Conservation (phyloP, 2,113 vertebrate species). For the Alethe diademata region DNA sequence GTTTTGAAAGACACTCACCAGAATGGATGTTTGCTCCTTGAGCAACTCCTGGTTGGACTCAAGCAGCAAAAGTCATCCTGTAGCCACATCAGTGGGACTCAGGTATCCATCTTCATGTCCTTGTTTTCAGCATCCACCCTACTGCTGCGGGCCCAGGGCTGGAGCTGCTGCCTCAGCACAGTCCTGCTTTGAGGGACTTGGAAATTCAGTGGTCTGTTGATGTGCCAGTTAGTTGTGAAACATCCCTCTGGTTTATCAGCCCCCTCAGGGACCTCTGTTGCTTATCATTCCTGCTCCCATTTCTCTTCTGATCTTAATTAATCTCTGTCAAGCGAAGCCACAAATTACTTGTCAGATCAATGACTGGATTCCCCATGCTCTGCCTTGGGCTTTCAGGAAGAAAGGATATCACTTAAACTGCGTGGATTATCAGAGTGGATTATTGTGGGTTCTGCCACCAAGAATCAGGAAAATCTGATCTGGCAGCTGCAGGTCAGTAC, state of each 20-base stretch:
- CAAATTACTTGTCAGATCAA: conserved; percentile 34
- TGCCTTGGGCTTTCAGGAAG: background rate
- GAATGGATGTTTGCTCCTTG: background rate
- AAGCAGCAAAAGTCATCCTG: background rate
- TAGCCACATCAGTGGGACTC: background rate
- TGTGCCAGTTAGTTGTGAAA: background rate
- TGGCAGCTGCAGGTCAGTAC: background rate
- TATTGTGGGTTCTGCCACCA: background rate
- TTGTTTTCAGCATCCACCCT: background rate
- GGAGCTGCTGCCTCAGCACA: background rate
- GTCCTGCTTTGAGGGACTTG: background rate
- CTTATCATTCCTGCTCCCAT: background rate
- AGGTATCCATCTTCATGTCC: rapidly evolving
- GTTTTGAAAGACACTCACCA: background rate
- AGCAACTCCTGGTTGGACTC: background rate
- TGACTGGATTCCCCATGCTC: background rate
- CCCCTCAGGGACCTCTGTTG: background rate
- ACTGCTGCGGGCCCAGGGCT: rapidly evolving
- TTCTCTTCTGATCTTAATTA: conserved; percentile 34
- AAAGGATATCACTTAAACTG: background rate
- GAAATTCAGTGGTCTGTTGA: background rate
- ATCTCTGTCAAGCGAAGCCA: background rate
- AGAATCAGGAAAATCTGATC: background rate
- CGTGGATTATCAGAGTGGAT: background rate
- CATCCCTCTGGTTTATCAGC: background rate